Conservation (phyloP, 2,888 invertebrate species). For the Scrobipalpa costella region DNA sequence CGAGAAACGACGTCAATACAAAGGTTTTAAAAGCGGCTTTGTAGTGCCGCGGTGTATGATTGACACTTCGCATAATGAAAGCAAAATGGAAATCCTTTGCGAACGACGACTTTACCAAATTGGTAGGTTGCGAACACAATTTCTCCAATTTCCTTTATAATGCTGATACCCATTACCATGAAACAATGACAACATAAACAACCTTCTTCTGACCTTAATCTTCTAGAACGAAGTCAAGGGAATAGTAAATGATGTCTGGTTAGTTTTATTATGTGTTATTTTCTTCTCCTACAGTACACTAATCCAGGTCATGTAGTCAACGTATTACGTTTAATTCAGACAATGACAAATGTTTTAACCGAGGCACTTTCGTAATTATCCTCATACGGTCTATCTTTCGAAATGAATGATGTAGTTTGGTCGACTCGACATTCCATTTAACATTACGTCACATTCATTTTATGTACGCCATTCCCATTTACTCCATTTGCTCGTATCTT, state of each 20-base stretch:
- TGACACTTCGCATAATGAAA: constrained; percentile 54
- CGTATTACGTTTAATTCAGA: background rate
- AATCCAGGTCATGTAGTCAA: background rate
- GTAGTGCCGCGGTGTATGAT: constrained; percentile 43
- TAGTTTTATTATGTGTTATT: background rate
- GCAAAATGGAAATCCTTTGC: constrained; percentile 45
- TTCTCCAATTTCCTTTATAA: constrained; percentile 11
- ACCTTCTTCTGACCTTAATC: background rate
- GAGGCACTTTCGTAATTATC: constrained; percentile 4
- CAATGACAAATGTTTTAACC: constrained; percentile 1
- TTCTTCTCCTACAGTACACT: background rate
- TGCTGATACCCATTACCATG: background rate
- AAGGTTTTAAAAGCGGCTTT: constrained; percentile 25
- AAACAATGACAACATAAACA: background rate
- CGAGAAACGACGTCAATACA: constrained; percentile 27
- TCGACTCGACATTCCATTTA: background rate
- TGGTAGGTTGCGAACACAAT: background rate
- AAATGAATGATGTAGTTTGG: background rate
- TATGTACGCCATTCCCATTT: background rate
- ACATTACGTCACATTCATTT: background rate
- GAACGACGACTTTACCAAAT: constrained; percentile 3
- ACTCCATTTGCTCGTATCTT: constrained; percentile 4
- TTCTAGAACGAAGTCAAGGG: constrained; percentile 13
- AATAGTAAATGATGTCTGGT: background rate
- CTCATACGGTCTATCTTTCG: background rate